phyloP scores from a whole-genome alignment of 2,888 invertebrate genomes.

The Torymus texanus region DNA sequence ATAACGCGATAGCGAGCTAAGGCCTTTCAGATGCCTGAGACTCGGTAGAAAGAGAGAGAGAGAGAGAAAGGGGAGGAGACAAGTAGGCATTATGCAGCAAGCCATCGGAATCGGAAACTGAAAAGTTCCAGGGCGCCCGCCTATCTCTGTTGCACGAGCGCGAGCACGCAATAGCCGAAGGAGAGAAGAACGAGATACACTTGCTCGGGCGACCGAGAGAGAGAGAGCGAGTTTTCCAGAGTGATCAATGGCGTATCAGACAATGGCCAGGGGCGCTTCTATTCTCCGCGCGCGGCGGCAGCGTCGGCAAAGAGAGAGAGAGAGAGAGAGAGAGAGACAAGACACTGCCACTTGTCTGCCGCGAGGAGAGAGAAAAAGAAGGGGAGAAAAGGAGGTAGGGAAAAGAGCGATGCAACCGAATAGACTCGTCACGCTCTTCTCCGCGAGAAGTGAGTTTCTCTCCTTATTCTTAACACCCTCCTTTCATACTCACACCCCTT shows the following conservation, averaged over 20 bases:
- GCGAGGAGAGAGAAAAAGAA: not conserved
- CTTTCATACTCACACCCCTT: not conserved
- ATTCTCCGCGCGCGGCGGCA: slow-evolving; percentile 31
- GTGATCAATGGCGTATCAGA: slow-evolving; percentile 55
- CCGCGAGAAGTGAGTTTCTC: not conserved
- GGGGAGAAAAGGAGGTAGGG: not conserved
- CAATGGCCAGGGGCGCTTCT: slow-evolving; percentile 51
- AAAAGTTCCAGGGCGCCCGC: slow-evolving; percentile 38
- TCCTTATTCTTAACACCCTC: slow-evolving; percentile 9
- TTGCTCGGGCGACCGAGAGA: slow-evolving; percentile 19
- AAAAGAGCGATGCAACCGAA: slow-evolving; percentile 34
- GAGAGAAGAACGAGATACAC: slow-evolving; percentile 5
- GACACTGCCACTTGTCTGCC: slow-evolving; percentile 8
- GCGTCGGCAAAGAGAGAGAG: not conserved
- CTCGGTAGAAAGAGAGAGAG: not conserved
- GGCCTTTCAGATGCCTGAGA: not conserved
- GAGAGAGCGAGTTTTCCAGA: slow-evolving; percentile 46
- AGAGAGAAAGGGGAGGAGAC: slow-evolving; percentile 25
- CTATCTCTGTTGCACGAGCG: slow-evolving; percentile 17
- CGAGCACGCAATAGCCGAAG: not conserved
- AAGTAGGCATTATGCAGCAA: slow-evolving; percentile 52
- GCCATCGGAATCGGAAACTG: slow-evolving; percentile 54
- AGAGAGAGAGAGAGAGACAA: slow-evolving; percentile 5
- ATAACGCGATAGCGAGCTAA: slow-evolving; percentile 5
- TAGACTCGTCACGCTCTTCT: slow-evolving; percentile 34